A percentile compares a stretch with the other conserved stretches of the same genome.
These are phyloP conservation scores for Dolichallabes microphthalmus DNA, from an alignment of 2,113 vertebrate genomes.

Conservation along the genomic window DNA sequence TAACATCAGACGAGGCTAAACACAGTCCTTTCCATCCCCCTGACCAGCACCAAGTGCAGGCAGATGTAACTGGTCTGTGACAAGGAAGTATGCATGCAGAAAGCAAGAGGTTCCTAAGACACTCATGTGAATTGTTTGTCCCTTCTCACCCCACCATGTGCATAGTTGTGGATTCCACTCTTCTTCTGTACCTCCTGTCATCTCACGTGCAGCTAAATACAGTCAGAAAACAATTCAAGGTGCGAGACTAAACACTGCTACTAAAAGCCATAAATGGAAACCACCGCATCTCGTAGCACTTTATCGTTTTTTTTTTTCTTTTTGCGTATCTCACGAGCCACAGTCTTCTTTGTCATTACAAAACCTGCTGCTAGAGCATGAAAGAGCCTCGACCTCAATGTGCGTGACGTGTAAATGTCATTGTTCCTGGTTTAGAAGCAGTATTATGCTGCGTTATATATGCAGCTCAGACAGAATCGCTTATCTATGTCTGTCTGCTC, in stretches of 20 bases:
- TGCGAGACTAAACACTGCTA: conserved; percentile 39
- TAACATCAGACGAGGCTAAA: conserved; percentile 3
- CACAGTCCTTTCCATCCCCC: too few relatives aligned
- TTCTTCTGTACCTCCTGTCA: not conserved
- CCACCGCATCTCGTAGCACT: not conserved
- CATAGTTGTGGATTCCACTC: not conserved
- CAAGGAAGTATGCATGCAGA: not conserved
- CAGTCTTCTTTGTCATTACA: not conserved
- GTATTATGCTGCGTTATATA: not conserved
- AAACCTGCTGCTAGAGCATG: not conserved
- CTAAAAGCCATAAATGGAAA: conserved; percentile 40
- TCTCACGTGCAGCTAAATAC: conserved; percentile 13
- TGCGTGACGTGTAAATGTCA: not conserved
- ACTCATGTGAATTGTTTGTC: not conserved
- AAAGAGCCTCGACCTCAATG: not conserved
- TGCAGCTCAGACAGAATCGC: not conserved
- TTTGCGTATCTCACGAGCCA: not conserved
- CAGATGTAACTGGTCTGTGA: not conserved
- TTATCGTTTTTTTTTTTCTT: not conserved
- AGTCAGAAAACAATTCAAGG: not conserved
- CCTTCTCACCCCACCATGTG: not conserved
- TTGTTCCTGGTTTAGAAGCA: conserved; percentile 1
- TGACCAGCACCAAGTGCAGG: conserved; percentile 1
- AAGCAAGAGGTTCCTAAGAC: not conserved
- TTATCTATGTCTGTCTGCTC: not conserved